Evolutionary conservation across 1,140 invertebrate species (phyloP).

Genomic region (Drosophila ohnishii): DNA sequence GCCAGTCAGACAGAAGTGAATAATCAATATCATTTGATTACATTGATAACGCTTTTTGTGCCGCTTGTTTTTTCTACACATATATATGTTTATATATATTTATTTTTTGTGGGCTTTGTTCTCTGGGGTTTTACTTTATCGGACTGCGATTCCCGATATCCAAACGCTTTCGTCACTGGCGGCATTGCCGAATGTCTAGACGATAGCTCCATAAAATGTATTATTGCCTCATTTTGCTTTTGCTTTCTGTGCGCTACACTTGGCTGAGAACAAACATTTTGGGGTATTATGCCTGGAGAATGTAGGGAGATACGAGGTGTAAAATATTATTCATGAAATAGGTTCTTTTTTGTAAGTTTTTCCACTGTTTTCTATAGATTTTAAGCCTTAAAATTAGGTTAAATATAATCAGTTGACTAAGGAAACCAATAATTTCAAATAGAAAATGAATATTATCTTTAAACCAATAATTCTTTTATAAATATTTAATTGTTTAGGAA

Average conservation of each 20-base stretch:
- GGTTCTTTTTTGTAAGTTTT: background rate
- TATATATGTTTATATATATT: conserved; percentile 4
- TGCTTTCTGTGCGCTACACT: conserved; percentile 31
- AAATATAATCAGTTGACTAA: background rate
- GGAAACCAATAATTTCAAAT: too few species aligned
- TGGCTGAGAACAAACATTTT: conserved; percentile 1
- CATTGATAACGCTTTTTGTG: conserved; percentile 46
- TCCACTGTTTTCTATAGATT: background rate
- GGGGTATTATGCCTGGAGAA: conserved; percentile 13
- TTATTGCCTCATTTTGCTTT: conserved; percentile 49
- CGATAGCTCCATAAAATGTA: conserved; percentile 46
- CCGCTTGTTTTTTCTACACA: conserved; percentile 6
- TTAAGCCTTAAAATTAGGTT: background rate
- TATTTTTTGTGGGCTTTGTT: conserved; percentile 20
- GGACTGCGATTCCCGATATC: conserved; percentile 40
- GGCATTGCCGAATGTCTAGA: conserved; percentile 50
- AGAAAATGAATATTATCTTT: too few species aligned
- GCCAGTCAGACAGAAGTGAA: conserved; percentile 45
- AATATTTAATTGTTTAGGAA: too few species aligned
- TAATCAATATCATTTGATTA: conserved; percentile 54
- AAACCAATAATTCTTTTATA: too few species aligned
- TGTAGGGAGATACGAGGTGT: background rate
- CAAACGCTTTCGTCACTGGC: conserved; percentile 45
- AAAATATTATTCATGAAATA: background rate
- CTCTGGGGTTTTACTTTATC: conserved; percentile 33